A percentile compares a stretch with the other conserved stretches of the same genome.
Conservation (phyloP, 1,140 invertebrate species). For the Pseudomyrmex cubaensis region DNA sequence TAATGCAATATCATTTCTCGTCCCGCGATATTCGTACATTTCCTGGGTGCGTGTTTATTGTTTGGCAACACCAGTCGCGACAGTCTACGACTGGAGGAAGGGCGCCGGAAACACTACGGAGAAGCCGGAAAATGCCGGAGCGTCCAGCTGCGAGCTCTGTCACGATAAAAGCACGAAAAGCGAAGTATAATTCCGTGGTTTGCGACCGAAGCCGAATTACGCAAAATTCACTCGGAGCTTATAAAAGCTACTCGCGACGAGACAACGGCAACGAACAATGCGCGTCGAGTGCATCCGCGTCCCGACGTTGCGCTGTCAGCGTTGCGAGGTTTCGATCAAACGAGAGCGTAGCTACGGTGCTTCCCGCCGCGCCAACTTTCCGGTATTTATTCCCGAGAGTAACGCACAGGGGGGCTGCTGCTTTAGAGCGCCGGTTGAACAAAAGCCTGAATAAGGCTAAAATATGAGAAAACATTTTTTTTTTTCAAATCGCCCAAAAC, state of each 20-base stretch:
- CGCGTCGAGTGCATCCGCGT: conserved; percentile 18
- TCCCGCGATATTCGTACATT: not conserved
- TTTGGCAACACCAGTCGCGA: not conserved
- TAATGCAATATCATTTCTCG: too few species aligned
- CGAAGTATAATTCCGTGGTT: conserved; percentile 56
- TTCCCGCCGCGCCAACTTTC: conserved; percentile 25
- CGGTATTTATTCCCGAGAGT: conserved; percentile 35
- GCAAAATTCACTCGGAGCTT: conserved; percentile 50
- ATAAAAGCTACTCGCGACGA: conserved; percentile 49
- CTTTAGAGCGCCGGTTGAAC: not conserved
- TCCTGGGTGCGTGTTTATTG: conserved; percentile 8
- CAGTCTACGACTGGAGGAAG: not conserved
- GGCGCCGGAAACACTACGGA: too few species aligned
- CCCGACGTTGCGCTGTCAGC: conserved; percentile 9
- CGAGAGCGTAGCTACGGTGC: conserved; percentile 1
- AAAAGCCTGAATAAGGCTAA: conserved; percentile 4
- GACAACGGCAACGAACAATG: conserved; percentile 40
- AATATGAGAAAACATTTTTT: conserved; percentile 28
- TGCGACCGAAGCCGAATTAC: conserved; percentile 20
- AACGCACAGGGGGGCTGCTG: not conserved
- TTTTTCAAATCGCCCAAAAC: conserved; percentile 6
- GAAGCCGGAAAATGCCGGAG: conserved; percentile 19
- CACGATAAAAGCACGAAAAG: conserved; percentile 40
- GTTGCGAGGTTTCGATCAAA: conserved; percentile 46
- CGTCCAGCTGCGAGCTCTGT: conserved; percentile 16